Conservation (phyloP, 2,113 vertebrate species). For the Apodemus speciosus region DNA sequence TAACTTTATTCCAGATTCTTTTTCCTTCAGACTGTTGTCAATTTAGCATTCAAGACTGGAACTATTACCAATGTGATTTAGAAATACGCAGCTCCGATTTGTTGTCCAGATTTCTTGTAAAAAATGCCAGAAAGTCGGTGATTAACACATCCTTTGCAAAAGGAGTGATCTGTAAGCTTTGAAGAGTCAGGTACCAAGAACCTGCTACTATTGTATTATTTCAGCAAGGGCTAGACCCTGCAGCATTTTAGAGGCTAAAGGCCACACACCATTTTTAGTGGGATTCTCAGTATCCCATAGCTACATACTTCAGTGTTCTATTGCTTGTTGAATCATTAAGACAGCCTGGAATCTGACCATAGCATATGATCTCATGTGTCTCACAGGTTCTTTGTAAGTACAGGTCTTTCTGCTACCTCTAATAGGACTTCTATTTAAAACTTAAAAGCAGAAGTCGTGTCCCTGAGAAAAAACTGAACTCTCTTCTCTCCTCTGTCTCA, state of each 20-base stretch:
- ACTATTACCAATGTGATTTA: background rate
- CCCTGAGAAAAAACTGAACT: background rate
- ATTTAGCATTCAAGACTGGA: background rate
- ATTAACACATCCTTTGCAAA: background rate
- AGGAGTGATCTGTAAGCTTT: background rate
- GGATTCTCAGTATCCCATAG: background rate
- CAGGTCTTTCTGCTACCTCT: background rate
- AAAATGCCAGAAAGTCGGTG: constrained; percentile 18
- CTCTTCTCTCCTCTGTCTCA: background rate
- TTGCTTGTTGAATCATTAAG: constrained; percentile 38
- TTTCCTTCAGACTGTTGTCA: background rate
- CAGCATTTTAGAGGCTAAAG: background rate
- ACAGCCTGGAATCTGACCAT: background rate
- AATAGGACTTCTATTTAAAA: background rate
- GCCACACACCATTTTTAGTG: background rate
- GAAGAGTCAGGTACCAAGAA: background rate
- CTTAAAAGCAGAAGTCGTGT: background rate
- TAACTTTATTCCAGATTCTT: background rate
- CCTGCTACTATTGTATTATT: background rate
- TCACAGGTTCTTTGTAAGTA: constrained; percentile 9
- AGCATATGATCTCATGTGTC: background rate
- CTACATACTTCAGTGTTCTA: background rate
- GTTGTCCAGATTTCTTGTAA: background rate
- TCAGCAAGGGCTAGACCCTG: background rate
- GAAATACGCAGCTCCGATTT: background rate